Evolutionary conservation across 2,797 vertebrate species (phyloP).

Genomic region (Spinus olivaceus): DNA sequence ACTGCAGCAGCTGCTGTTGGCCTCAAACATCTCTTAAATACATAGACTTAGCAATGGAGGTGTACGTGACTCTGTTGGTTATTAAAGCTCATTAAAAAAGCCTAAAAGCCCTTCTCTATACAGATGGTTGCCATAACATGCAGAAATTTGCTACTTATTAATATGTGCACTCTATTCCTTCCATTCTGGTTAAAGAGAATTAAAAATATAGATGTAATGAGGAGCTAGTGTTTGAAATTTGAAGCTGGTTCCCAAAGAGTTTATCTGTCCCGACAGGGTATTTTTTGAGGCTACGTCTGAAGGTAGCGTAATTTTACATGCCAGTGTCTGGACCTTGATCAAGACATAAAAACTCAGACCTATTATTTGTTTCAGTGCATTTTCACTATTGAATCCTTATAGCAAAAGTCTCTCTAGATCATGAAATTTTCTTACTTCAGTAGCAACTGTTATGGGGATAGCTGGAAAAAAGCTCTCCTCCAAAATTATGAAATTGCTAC

Average conservation of each 20-base stretch:
- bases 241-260: not conserved
- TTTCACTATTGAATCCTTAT: not conserved
- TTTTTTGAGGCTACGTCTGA: not conserved
- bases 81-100: slow-evolving; percentile 7
- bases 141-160: not conserved
- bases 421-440: not conserved
- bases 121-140: not conserved
- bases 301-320: not conserved
- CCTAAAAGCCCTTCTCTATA: not conserved
- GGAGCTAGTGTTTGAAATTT: not conserved
- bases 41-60: not conserved
- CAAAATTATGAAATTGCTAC: not conserved
- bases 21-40: slow-evolving; percentile 24
- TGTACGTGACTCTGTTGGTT: not conserved
- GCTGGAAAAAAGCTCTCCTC: not conserved
- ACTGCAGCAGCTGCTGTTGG: slow-evolving; percentile 10
- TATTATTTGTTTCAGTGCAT: not conserved
- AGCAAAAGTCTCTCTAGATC: not conserved
- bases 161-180: not conserved
- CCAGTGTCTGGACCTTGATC: not conserved
- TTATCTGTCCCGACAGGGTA: not conserved
- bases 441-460: not conserved
- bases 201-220: not conserved
- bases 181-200: not conserved
- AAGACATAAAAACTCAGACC: not conserved